Base-by-base conservation (phyloP, 2,797 vertebrate species). In the Fringilla coelebs region DNA sequence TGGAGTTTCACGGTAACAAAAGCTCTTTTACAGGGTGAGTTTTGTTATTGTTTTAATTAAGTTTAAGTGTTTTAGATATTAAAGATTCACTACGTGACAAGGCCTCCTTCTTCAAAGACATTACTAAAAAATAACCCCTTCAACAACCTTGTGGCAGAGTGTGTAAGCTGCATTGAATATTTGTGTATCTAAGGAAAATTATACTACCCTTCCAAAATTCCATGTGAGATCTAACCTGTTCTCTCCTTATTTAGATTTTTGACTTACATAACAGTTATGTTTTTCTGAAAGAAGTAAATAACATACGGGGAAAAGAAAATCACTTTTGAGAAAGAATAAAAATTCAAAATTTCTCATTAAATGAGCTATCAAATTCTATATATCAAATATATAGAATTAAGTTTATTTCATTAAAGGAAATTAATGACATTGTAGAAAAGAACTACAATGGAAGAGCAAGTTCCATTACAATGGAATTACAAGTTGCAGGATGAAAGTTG, bases 221-320 rank as follows among this genome's bases (percentile, higher is more conserved):
- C 8, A 2, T 9, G 19, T 36, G 19, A 10, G 36, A 62, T 25
- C 18, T 41, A 57, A 36, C 54, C 10, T 49, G 3, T 68, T 67
- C 11, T 5, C 9, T 65, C 34, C 26, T 55, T 55, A 24, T 46
- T 65, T 46, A 41, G 15, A 81, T 32, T 81, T 66, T 70, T 7
- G 46, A 26, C 4, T 29, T 38, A 22, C 29, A 9, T 3, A 17
- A 11, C 61, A 71, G 2, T 60, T 40, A 40, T 12, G 28, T 51
- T 73, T 80, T 72, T 17, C 24, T 7, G 25, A 10, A 34, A 46
- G 16, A 17, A 57, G 4, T 21, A 46, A 73, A 60, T 41, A 41
- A 57, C 3, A 17, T 13, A 2, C 5, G 4, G 7, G 2, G 7
- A 0, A 1, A 8, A 6, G n/a, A n/a, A 11, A 48, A 24, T 6